phyloP scores from a whole-genome alignment of 2,113 vertebrate genomes.

The Sarotherodon lohbergeri region DNA sequence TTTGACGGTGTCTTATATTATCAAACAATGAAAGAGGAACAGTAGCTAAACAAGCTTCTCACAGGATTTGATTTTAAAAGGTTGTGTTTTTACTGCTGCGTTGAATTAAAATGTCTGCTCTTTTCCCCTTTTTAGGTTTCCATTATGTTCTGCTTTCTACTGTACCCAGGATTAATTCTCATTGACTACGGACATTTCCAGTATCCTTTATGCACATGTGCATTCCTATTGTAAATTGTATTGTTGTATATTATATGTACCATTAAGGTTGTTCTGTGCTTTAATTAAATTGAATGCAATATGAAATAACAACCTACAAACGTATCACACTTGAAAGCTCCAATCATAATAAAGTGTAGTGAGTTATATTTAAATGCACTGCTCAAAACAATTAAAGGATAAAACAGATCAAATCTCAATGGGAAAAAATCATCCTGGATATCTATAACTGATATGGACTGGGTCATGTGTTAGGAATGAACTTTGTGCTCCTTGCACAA shows the following conservation, averaged over 20 bases:
- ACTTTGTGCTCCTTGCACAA: not conserved
- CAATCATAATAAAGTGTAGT: not conserved
- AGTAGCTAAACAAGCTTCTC: not conserved
- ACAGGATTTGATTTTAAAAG: not conserved
- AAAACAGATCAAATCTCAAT: not conserved
- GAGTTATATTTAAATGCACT: not conserved
- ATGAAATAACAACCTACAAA: not conserved
- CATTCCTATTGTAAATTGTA: not conserved
- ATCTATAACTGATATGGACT: not conserved
- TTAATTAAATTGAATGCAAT: not conserved
- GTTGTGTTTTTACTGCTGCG: not conserved
- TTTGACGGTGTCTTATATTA: not conserved
- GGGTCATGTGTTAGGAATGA: not conserved
- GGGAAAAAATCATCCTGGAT: not conserved
- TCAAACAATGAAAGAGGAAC: not conserved
- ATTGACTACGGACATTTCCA: slow-evolving; percentile 98
- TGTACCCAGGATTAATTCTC: slow-evolving; percentile 94
- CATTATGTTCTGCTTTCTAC: slow-evolving; percentile 80
- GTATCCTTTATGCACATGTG: slow-evolving; percentile 82
- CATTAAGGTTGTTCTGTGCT: not conserved
- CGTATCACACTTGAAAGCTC: not conserved
- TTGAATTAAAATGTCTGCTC: not conserved
- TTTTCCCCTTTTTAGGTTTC: slow-evolving; percentile 71
- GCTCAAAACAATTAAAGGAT: not conserved
- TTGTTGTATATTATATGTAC: not conserved